phyloP scores from a whole-genome alignment of 1,140 invertebrate species.

The Drosophila kanapiae region DNA sequence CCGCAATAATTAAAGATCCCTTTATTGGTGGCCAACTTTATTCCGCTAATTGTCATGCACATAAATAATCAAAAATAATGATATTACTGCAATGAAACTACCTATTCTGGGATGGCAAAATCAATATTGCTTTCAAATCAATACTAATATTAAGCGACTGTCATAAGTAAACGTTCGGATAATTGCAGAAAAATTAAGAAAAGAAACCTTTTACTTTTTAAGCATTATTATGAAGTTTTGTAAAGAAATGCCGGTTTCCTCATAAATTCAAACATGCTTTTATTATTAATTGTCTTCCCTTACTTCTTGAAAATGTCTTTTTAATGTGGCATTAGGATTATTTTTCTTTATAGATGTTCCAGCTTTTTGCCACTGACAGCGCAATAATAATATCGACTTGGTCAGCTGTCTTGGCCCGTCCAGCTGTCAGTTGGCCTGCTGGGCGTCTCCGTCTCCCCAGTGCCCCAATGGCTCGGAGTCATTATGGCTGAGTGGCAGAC shows the following conservation, averaged over 20 bases:
- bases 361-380: slow-evolving; percentile 33
- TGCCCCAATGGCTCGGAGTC: slow-evolving; percentile 47
- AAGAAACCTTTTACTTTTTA: too few relatives aligned
- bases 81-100: slow-evolving; percentile 17
- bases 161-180: too few relatives aligned
- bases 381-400: slow-evolving; percentile 59
- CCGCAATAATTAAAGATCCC: slow-evolving; percentile 13
- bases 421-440: slow-evolving; percentile 43
- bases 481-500: slow-evolving; percentile 75
- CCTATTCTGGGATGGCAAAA: slow-evolving; percentile 54
- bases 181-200: too few relatives aligned
- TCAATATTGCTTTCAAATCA: slow-evolving; percentile 51
- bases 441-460: slow-evolving; percentile 7
- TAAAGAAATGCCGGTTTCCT: background rate
- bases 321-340: slow-evolving; percentile 2
- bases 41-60: slow-evolving; percentile 58
- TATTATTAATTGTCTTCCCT: background rate
- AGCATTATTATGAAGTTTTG: too few relatives aligned
- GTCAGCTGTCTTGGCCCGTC: slow-evolving; percentile 41
- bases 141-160: background rate
- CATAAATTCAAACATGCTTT: background rate
- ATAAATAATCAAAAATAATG: slow-evolving; percentile 36
- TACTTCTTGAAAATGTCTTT: background rate
- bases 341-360: slow-evolving; percentile 11
- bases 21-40: slow-evolving; percentile 3